Evolutionary conservation across 1,140 invertebrate species (phyloP), one percentile per base, ranked within the genome.

Genomic region (Dufourea novaeangliae): DNA sequence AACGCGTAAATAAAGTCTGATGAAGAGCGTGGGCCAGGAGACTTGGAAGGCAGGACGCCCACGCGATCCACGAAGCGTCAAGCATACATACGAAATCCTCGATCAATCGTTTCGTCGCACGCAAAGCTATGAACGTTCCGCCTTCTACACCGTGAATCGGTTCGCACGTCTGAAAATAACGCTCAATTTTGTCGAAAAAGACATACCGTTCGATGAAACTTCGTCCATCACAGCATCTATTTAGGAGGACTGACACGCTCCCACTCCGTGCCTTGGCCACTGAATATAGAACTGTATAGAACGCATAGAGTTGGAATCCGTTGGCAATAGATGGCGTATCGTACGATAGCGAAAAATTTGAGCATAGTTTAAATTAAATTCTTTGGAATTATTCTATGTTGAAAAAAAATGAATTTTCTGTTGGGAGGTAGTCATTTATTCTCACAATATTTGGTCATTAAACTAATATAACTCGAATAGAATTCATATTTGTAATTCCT

Each of bases 221-320:
- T 90, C 86, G 79, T 92, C 90, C 90, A 91, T 92, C 85, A 90
- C 86, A 81, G 89, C 87, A 90, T 88, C 79, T 86, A 87, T n/a
- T n/a, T n/a, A n/a, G n/a, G n/a, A n/a, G 78, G 73, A 86, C 88
- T 85, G 80, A 86, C 80, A 79, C 76, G 81, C 87, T 88, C 86
- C 87, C 64, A 84, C 81, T 83, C 81, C 77, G 32, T 37, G 25
- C 32, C 54, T 83, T 14, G 41, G 7, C 37, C 82, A 59, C 46
- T 64, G 74, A 57, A 39, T 71, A 67, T 59, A 64, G 22, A 39
- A 27, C 20, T 32, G 39, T 71, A 67, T 59, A 64, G 22, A 39
- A 27, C 20, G 39, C 20, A 22, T 17, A 61, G 50, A 81, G 32
- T 81, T 41, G 20, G 25, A 74, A 71, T n/a, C 59, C 20, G 44